A percentile compares a stretch with the other conserved stretches of the same genome.
These are phyloP conservation scores for Oriolus oriolus DNA, from an alignment of 2,113 vertebrate species.

Conservation along the genomic window DNA sequence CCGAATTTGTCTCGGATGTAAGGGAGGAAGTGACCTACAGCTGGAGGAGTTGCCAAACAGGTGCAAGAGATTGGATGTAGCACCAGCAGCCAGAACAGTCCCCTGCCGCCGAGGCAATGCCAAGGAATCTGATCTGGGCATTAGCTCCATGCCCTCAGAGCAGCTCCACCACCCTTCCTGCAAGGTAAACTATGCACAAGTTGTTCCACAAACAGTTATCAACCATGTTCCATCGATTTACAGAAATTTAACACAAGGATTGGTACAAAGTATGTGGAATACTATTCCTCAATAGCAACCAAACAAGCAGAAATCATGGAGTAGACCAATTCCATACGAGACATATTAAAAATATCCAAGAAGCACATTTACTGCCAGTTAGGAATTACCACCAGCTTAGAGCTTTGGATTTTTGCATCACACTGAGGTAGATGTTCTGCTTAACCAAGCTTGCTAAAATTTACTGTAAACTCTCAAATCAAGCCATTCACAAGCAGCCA, in stretches of 20 bases:
- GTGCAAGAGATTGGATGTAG: neutral
- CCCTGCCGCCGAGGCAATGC: neutral
- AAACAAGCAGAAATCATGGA: neutral
- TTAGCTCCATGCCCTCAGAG: neutral
- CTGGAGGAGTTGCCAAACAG: constrained; percentile 24
- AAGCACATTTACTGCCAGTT: rapidly evolving
- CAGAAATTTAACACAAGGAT: neutral
- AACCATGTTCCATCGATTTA: rapidly evolving
- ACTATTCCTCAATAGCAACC: neutral
- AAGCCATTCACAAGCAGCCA: neutral
- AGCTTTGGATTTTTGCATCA: neutral
- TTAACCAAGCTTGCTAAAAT: neutral
- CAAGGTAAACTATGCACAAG: neutral
- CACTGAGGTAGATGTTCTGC: neutral
- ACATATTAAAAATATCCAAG: neutral
- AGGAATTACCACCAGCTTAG: neutral
- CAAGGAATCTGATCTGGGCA: neutral
- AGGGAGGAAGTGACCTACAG: constrained; percentile 25
- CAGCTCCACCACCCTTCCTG: neutral
- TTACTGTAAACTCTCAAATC: neutral
- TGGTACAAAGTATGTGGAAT: neutral
- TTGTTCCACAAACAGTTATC: neutral
- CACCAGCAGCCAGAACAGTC: neutral
- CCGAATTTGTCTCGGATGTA: neutral
- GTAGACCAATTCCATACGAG: too few relatives aligned